Evolutionary conservation across 2,888 invertebrate genomes (phyloP).

Genomic region (Lithosia quadra): DNA sequence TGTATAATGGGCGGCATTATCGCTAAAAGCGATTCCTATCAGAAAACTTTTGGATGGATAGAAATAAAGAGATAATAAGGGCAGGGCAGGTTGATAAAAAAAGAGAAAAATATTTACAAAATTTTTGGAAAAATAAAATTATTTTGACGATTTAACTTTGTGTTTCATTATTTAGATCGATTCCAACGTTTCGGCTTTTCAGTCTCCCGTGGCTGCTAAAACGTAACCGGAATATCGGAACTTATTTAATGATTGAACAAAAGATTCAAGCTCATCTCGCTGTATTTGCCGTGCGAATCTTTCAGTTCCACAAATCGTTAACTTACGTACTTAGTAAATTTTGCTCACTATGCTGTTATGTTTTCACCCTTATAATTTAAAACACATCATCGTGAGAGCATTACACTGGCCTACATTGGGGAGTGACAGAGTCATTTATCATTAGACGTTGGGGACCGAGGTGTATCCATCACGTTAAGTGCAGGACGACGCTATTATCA

Average conservation of each 20-base stretch:
- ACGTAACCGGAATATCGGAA: neutral
- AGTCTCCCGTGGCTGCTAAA: neutral
- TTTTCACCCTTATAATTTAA: constrained; percentile 37
- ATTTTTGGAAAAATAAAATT: neutral
- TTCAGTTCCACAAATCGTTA: too few relatives aligned
- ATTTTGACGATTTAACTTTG: neutral
- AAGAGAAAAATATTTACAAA: too few relatives aligned
- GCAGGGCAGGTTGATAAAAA: too few relatives aligned
- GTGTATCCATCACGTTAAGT: constrained; percentile 74
- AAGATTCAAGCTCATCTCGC: too few relatives aligned
- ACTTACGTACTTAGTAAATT: neutral
- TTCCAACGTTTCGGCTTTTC: neutral
- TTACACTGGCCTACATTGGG: constrained; percentile 48
- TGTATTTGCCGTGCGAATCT: too few relatives aligned
- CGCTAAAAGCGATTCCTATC: too few relatives aligned
- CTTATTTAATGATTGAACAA: neutral
- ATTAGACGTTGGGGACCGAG: constrained; percentile 55
- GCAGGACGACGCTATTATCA: constrained; percentile 66
- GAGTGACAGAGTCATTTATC: constrained; percentile 66
- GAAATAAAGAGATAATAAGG: too few relatives aligned
- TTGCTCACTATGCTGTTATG: neutral
- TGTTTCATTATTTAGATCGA: too few relatives aligned
- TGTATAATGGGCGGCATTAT: too few relatives aligned
- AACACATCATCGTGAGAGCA: constrained; percentile 43
- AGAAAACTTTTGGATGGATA: too few relatives aligned